These are phyloP conservation scores for Manduca sexta DNA, from an alignment of 1,140 invertebrate genomes.

Conservation along the genomic window DNA sequence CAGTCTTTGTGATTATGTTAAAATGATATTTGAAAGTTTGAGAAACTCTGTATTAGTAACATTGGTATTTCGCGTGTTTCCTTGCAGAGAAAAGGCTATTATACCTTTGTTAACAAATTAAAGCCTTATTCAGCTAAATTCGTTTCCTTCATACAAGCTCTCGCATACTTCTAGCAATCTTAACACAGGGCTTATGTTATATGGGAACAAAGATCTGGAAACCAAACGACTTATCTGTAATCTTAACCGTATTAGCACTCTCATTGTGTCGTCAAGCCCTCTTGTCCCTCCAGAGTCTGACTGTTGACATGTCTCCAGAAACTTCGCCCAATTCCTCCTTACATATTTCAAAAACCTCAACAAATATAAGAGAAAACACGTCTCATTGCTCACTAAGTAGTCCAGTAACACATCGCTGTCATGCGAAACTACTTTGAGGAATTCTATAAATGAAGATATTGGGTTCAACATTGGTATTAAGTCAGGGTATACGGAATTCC, in stretches of 20 bases:
- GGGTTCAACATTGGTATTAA: slow-evolving; percentile 87
- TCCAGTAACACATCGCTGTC: slow-evolving; percentile 89
- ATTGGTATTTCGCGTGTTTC: not conserved
- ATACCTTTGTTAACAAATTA: not conserved
- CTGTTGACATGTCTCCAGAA: slow-evolving; percentile 82
- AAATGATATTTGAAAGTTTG: not conserved
- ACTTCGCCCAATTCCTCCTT: slow-evolving; percentile 87
- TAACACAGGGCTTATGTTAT: slow-evolving; percentile 91
- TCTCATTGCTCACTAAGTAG: slow-evolving; percentile 92
- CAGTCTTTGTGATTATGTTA: slow-evolving; percentile 38
- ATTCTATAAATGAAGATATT: slow-evolving; percentile 87
- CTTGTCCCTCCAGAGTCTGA: slow-evolving; percentile 71
- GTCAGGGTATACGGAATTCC: slow-evolving; percentile 84
- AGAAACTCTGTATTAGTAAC: not conserved
- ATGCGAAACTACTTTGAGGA: slow-evolving; percentile 86
- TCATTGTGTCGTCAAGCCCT: slow-evolving; percentile 88
- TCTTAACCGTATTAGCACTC: slow-evolving; percentile 84
- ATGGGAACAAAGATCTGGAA: slow-evolving; percentile 87
- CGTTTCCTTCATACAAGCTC: slow-evolving; percentile 87
- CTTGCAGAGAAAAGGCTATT: no score
- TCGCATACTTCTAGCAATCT: slow-evolving; percentile 89
- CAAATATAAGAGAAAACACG: slow-evolving; percentile 91
- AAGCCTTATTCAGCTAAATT: slow-evolving; percentile 74
- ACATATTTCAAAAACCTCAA: slow-evolving; percentile 90
- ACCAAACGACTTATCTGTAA: slow-evolving; percentile 88